phyloP scores from a whole-genome alignment of 2,888 invertebrate genomes.

The Rhogogaster chlorosoma region DNA sequence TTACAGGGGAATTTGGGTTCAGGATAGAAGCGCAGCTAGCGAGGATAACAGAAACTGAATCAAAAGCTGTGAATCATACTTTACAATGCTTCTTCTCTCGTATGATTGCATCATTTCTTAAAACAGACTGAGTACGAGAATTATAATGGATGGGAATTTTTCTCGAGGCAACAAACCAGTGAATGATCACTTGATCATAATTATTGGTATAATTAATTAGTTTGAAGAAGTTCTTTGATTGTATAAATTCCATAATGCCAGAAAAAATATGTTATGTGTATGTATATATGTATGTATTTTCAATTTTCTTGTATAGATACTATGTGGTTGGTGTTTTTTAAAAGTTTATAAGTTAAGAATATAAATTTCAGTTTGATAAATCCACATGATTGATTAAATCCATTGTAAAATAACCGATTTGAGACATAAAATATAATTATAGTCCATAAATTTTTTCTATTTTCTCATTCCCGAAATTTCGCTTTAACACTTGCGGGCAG shows the following conservation, averaged over 20 bases:
- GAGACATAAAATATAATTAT: constrained; percentile 17
- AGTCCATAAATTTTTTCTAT: not conserved
- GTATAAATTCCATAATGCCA: constrained; percentile 32
- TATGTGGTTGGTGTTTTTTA: constrained; percentile 50
- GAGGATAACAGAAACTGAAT: not conserved
- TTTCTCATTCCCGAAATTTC: constrained; percentile 88
- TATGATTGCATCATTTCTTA: not conserved
- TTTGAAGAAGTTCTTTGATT: not conserved
- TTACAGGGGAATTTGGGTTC: not conserved
- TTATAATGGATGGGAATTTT: not conserved
- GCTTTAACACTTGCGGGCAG: constrained; percentile 91
- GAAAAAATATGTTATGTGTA: not conserved
- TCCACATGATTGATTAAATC: not conserved
- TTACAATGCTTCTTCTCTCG: not conserved
- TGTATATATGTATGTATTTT: constrained; percentile 17
- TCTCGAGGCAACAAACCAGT: not conserved
- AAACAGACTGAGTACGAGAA: not conserved
- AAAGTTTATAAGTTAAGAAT: constrained; percentile 18
- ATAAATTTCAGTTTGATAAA: not conserved
- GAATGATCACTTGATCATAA: not conserved
- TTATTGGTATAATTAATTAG: not conserved
- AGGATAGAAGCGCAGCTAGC: not conserved
- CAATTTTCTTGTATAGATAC: constrained; percentile 35
- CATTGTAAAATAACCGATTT: constrained; percentile 19
- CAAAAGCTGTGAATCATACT: not conserved